phyloP scores from a whole-genome alignment of 2,888 invertebrate species.

The Pristionchus mayeri region DNA sequence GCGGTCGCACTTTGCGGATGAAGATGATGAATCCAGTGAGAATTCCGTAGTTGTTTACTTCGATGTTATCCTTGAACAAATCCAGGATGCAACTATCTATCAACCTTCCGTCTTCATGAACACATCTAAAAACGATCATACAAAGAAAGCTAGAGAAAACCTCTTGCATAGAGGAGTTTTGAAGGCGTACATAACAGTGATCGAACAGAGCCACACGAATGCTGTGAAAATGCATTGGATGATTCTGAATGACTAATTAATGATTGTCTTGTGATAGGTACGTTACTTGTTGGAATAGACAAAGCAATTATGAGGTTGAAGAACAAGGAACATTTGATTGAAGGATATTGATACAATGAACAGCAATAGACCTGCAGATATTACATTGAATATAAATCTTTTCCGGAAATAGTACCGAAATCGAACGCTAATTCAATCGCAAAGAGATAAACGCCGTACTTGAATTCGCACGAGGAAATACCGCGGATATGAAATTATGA shows the following conservation, averaged over 20 bases:
- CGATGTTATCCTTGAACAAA: background rate
- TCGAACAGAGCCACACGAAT: background rate
- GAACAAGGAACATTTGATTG: background rate
- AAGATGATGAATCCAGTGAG: background rate
- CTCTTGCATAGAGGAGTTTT: background rate
- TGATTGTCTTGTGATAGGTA: background rate
- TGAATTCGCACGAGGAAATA: background rate
- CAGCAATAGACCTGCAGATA: background rate
- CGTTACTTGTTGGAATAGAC: background rate
- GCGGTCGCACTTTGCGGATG: background rate
- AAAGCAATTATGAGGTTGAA: background rate
- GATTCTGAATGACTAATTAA: background rate
- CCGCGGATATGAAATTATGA: background rate
- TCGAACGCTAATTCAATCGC: background rate
- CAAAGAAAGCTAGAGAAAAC: too few relatives aligned
- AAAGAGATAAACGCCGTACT: background rate
- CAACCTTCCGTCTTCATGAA: background rate
- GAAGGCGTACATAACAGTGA: background rate
- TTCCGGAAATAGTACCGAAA: background rate
- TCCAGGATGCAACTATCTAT: background rate
- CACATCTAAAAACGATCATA: background rate
- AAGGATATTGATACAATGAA: background rate
- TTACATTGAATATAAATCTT: background rate
- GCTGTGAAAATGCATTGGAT: background rate
- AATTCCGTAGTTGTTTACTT: background rate